Conservation (phyloP, 92 coral and sea anemone genomes). For the Desmophyllum pertusum region DNA sequence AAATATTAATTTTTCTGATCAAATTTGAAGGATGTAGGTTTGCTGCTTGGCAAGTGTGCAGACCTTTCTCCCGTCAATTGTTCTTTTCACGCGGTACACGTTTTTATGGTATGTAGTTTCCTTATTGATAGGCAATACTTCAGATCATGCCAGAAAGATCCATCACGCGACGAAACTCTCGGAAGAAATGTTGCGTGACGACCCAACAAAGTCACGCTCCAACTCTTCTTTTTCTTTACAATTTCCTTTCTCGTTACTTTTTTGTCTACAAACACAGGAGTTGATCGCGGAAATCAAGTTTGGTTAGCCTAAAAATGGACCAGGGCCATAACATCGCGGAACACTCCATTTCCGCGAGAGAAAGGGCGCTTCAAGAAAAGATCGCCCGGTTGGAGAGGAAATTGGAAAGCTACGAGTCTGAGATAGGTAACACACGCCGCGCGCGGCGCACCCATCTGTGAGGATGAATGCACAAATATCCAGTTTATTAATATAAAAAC, state of each 20-base stretch:
- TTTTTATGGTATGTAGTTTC: too few species aligned
- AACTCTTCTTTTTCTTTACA: background rate
- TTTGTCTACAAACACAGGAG: background rate
- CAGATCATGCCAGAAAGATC: too few species aligned
- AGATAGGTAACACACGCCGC: too few species aligned
- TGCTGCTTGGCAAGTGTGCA: background rate
- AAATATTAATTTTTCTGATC: too few species aligned
- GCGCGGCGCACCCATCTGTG: background rate
- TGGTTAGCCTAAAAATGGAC: background rate
- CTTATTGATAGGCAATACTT: too few species aligned
- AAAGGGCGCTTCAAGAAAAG: slow-evolving; percentile 51
- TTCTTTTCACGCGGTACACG: background rate
- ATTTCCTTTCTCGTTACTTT: background rate
- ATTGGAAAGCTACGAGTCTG: slow-evolving; percentile 59
- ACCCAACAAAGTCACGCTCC: background rate
- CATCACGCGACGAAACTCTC: background rate
- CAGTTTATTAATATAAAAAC: too few species aligned
- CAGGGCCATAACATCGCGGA: background rate
- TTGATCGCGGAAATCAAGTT: too few species aligned
- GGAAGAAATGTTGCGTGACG: too few species aligned
- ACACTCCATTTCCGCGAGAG: background rate
- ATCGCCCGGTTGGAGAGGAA: slow-evolving; percentile 73
- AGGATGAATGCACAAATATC: too few species aligned
- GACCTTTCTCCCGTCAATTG: background rate
- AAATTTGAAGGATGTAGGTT: too few species aligned